Evolutionary conservation across 1,140 invertebrate genomes (phyloP), one percentile per base, ranked within the genome.

Genomic region (Eulimnadia texana): DNA sequence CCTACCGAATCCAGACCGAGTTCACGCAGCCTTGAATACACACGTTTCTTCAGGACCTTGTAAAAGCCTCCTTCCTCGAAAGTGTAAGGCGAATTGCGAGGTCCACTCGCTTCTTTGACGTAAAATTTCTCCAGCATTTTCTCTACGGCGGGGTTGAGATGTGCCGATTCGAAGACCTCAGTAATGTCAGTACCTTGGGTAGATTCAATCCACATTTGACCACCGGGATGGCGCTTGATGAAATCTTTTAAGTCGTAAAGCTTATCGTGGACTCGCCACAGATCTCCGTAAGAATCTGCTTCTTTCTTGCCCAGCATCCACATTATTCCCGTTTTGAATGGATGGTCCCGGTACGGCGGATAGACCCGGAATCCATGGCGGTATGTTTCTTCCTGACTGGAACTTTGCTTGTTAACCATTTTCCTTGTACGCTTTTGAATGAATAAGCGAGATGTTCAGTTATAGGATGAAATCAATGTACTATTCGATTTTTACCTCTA

Each of bases 171-270:
- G 67, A 86, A 88, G 2, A 80, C 76, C 71, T 88, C 85, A 0
- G 85, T 88, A 25, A 88, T 86, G 66, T 88, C 86, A 0, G 79
- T 84, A 0, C 82, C 83, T 68, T 49, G 52, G 3, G 66, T 69
- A 19, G 20, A n/a, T 58, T 76, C 67, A 6, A 90, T 70, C 86
- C 87, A 90, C 67, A 86, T 82, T 10, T 71, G 55, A 16, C 88
- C 88, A 28, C 88, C 89, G n/a, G 88, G 88, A 77, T 92, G 89
- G 20, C 68, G 77, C 0, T 77, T 63, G 0, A 83, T 70, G 67
- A 88, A 92, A 20, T 75, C 72, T 3, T 71, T 76, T 16, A 92
- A 73, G 70, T 91, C 83, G 68, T 91, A 91, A 0, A 92, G 74
- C 49, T 75, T 75, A 71, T 90, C 78, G 64, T 82, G 78, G 16